These are phyloP conservation scores for Ceraclea dissimilis DNA, from an alignment of 2,888 invertebrate species.

Conservation along the genomic window DNA sequence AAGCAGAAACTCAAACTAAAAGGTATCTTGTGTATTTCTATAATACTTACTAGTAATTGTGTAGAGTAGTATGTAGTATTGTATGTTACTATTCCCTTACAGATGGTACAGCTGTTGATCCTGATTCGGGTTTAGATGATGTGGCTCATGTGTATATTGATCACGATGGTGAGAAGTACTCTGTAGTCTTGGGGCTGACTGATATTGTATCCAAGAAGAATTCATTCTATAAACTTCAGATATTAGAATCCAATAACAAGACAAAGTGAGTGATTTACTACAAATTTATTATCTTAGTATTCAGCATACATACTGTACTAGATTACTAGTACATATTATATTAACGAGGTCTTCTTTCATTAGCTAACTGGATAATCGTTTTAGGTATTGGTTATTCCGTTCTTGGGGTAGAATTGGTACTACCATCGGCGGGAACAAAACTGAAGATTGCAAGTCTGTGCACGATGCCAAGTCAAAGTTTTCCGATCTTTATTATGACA, in stretches of 20 bases:
- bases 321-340: no score
- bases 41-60: neutral
- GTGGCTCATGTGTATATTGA: constrained; percentile 69
- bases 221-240: constrained; percentile 90
- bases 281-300: no score
- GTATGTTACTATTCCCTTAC: neutral
- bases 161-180: constrained; percentile 55
- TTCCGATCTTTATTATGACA: constrained; percentile 59
- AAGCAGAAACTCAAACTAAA: constrained; percentile 40
- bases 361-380: no score
- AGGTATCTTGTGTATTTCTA: constrained; percentile 31
- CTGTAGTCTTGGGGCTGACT: constrained; percentile 73
- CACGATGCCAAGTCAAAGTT: constrained; percentile 58
- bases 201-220: constrained; percentile 84
- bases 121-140: constrained; percentile 74
- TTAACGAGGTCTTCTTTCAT: no score
- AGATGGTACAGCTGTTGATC: constrained; percentile 88
- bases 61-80: neutral
- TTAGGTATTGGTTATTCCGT: constrained; percentile 72
- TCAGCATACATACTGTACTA: no score
- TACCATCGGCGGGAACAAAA: constrained; percentile 70
- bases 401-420: constrained; percentile 98
- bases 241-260: constrained; percentile 66
- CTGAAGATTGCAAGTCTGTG: constrained; percentile 44
- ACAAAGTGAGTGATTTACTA: constrained; percentile 45